phyloP scores from a whole-genome alignment of 2,888 invertebrate genomes.

The Petrolisthes manimaculis region DNA sequence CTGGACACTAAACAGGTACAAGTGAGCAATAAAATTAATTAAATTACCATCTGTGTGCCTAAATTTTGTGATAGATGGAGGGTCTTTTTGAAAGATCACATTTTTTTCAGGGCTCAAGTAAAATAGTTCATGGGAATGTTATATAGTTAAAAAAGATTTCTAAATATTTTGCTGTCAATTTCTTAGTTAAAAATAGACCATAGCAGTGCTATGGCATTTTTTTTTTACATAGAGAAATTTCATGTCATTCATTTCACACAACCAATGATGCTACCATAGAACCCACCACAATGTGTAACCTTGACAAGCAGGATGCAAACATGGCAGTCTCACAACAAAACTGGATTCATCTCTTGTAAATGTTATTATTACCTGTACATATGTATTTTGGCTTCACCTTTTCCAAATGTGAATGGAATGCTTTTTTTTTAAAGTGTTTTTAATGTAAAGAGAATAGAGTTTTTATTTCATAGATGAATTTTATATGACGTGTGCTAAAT shows the following conservation, averaged over 20 bases:
- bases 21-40: conserved; percentile 62
- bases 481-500: conserved; percentile 61
- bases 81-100: conserved; percentile 60
- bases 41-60: conserved; percentile 60
- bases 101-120: conserved; percentile 62
- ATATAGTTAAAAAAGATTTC: conserved; percentile 52
- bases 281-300: conserved; percentile 57
- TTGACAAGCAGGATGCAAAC: conserved; percentile 52
- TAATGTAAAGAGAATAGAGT: conserved; percentile 61
- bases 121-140: conserved; percentile 58
- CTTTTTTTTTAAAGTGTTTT: conserved; percentile 57
- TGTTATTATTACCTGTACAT: conserved; percentile 60
- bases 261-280: conserved; percentile 53
- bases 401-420: conserved; percentile 61
- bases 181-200: conserved; percentile 38
- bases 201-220: conserved; percentile 44
- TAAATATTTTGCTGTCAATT: conserved; percentile 56
- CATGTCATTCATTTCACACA: conserved; percentile 56
- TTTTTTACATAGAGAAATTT: conserved; percentile 48
- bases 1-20: conserved; percentile 60
- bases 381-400: conserved; percentile 63
- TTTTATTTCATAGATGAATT: conserved; percentile 62
- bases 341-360: conserved; percentile 61
- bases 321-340: conserved; percentile 57
- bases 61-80: conserved; percentile 60